These are phyloP conservation scores for Boulengeromyrus knoepffleri DNA, from an alignment of 2,113 vertebrate genomes.

Conservation along the genomic window DNA sequence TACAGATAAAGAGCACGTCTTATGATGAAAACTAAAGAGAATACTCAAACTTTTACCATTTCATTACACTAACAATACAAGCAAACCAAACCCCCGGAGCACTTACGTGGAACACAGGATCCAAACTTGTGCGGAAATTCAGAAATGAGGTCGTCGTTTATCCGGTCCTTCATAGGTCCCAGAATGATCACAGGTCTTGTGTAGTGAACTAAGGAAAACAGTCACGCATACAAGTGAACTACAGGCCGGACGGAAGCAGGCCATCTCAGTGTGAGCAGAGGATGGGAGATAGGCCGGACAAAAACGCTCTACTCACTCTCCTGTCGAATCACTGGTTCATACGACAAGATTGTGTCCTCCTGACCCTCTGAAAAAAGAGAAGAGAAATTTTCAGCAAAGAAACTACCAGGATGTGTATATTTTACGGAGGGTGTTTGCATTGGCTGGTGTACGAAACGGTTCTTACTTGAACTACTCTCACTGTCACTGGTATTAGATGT, in stretches of 20 bases:
- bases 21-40: neutral
- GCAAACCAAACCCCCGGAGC: neutral
- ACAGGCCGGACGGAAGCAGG: neutral
- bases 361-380: slow-evolving; percentile 78
- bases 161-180: slow-evolving; percentile 91
- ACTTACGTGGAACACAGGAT: slow-evolving; percentile 97
- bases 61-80: neutral
- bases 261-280: neutral
- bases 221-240: neutral
- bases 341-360: slow-evolving; percentile 95
- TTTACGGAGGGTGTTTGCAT: slow-evolving; percentile 15
- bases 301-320: slow-evolving; percentile 77
- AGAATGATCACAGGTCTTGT: slow-evolving; percentile 95
- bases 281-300: neutral
- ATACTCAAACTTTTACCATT: neutral
- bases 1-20: neutral
- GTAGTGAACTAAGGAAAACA: slow-evolving; percentile 75
- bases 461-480: slow-evolving; percentile 99
- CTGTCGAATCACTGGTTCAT: slow-evolving; percentile 92
- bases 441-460: slow-evolving; percentile 29
- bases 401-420: neutral
- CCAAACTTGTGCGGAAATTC: slow-evolving; percentile 98
- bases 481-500: slow-evolving; percentile 99
- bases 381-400: neutral
- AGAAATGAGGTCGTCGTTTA: slow-evolving; percentile 97